Base-by-base conservation (phyloP, 2,888 invertebrate species). In the Phaedon cochleariae region DNA sequence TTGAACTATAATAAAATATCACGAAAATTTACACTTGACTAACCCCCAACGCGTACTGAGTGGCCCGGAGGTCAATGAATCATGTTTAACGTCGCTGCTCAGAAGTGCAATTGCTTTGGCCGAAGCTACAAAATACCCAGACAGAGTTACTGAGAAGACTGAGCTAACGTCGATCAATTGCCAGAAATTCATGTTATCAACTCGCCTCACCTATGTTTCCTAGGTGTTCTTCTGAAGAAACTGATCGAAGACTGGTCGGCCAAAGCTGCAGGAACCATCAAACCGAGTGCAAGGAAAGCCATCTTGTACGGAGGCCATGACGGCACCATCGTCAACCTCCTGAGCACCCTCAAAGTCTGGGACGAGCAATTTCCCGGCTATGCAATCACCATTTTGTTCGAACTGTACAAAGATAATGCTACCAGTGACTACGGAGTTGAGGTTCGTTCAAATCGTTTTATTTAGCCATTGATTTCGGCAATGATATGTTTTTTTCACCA, bases 261-360 rank as follows among this genome's bases (percentile, higher is more conserved):
- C 80, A 87, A 86, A 74, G 81, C 81, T 1, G 79, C 83, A 5
- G 83, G 81, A 9, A 84, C 77, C 1, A 67, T 87, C 1, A 79
- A 80, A 46, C 87, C 79, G 21, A 61, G 63, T 12, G 77, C 80
- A 2, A 83, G 86, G 10, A 90, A 89, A 80, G 84, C 90, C 62
- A 89, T 85, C 71, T 84, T 90, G 62, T 92, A 90, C 76, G 86
- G 89, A 0, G 92, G 90, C 0, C 93, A 94, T 77, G 93, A 94
- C 79, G 88, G 90, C 0, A 91, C 92, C 0, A 83, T 93, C 4
- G 87, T 88, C 0, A 89, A 90, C 73, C 79, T 93, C 49, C 79
- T 93, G 58, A 83, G 87, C 20, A 86, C 89, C 0, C 79, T 93
- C 37, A 86, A 87, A 48, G 84, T 91, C 4, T 93, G 90, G 88